Conservation (phyloP, 2,113 vertebrate genomes). For the Alethe diademata region DNA sequence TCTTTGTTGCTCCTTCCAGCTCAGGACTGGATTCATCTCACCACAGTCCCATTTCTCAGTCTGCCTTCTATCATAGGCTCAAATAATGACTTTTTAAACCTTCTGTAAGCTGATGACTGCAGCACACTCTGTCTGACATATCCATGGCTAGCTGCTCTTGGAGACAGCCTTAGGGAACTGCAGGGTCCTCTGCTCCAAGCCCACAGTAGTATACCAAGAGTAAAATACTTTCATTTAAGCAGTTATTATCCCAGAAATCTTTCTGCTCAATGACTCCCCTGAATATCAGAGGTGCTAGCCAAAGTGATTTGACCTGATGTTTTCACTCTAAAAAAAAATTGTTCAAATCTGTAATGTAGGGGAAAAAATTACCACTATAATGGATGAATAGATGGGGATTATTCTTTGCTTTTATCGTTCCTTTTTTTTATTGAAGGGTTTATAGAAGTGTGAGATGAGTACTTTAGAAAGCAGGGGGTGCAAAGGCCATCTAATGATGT, state of each 20-base stretch:
- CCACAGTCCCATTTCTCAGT: not conserved
- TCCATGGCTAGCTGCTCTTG: not conserved
- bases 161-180: not conserved
- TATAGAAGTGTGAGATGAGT: not conserved
- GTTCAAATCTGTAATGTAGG: not conserved
- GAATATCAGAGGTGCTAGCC: not conserved
- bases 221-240: not conserved
- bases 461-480: accelerated
- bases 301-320: not conserved
- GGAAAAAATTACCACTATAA: not conserved
- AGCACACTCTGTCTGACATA: not conserved
- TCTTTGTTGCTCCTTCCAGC: not conserved
- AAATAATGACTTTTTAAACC: not conserved
- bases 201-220: accelerated
- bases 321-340: not conserved
- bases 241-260: not conserved
- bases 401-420: not conserved
- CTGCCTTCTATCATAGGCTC: not conserved
- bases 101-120: not conserved
- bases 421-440: not conserved
- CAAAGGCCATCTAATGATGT: not conserved
- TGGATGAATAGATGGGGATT: not conserved
- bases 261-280: not conserved
- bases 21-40: not conserved
- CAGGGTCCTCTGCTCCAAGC: not conserved